Conservation (phyloP, 1,140 invertebrate species). For the Agrypnia vestita region DNA sequence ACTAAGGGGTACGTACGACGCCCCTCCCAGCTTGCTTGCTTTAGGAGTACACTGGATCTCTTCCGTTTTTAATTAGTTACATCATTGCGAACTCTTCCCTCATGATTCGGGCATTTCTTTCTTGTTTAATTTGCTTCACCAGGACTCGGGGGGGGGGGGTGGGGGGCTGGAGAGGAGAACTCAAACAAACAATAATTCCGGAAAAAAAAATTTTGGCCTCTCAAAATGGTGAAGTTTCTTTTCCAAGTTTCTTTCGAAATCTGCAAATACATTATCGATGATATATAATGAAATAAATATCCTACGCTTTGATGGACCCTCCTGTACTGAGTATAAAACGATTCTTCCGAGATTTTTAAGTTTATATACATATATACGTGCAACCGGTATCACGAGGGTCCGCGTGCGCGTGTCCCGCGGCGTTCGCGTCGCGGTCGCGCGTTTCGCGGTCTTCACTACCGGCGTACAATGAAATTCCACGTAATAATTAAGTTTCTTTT, state of each 20-base stretch:
- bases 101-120: conserved; percentile 59
- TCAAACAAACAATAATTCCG: conserved; percentile 31
- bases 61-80: conserved; percentile 61
- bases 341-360: too few species aligned
- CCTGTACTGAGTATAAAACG: too few species aligned
- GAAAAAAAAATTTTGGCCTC: conserved; percentile 11
- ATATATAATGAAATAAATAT: conserved; percentile 6
- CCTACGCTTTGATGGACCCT: too few species aligned
- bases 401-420: too few species aligned
- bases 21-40: conserved; percentile 34
- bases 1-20: conserved; percentile 14
- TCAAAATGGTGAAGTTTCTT: conserved; percentile 5
- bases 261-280: conserved; percentile 6
- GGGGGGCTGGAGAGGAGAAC: conserved; percentile 19
- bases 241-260: conserved; percentile 2
- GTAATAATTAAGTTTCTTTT: too few species aligned
- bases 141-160: background rate
- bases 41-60: conserved; percentile 39
- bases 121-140: conserved; percentile 58
- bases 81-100: conserved; percentile 60
- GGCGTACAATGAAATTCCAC: too few species aligned
- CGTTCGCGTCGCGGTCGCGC: too few species aligned
- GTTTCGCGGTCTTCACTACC: too few species aligned
- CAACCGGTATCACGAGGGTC: too few species aligned
- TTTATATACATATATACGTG: too few species aligned